phyloP scores from a whole-genome alignment of 2,797 vertebrate genomes.

The Coranthus polyacanthus region DNA sequence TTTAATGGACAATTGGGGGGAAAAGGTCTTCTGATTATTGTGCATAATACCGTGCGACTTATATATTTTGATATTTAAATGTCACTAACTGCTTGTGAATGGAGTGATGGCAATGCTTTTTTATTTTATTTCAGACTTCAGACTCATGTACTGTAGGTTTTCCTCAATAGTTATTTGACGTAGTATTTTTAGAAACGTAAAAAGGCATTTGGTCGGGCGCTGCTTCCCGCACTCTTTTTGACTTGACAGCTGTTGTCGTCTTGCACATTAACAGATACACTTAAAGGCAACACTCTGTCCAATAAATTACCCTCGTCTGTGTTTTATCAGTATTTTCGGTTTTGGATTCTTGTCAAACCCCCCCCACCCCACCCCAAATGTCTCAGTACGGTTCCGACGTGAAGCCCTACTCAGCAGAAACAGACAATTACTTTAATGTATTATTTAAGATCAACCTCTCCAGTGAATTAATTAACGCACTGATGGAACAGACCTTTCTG shows the following conservation, averaged over 20 bases:
- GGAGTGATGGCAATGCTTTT: background rate
- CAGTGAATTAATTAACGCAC: slow-evolving; percentile 12
- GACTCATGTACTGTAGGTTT: slow-evolving; percentile 15
- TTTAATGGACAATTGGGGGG: slow-evolving; percentile 39
- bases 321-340: slow-evolving; percentile 1
- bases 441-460: slow-evolving; percentile 24
- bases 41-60: background rate
- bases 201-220: slow-evolving; percentile 4
- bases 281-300: background rate
- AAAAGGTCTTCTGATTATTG: background rate
- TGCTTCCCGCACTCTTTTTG: background rate
- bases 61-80: background rate
- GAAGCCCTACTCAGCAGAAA: slow-evolving; percentile 18
- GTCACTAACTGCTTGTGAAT: slow-evolving; percentile 32
- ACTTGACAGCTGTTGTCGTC: background rate
- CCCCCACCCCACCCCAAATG: no score
- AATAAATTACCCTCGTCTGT: background rate
- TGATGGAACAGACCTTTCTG: slow-evolving; percentile 19
- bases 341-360: slow-evolving; percentile 13
- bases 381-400: slow-evolving; percentile 2
- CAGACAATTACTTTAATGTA: slow-evolving; percentile 1
- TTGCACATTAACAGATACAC: background rate
- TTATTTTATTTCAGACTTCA: slow-evolving; percentile 16
- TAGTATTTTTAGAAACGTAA: background rate
- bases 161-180: slow-evolving; percentile 18